phyloP scores from a whole-genome alignment of 2,113 vertebrate genomes.

The Charina bottae region DNA sequence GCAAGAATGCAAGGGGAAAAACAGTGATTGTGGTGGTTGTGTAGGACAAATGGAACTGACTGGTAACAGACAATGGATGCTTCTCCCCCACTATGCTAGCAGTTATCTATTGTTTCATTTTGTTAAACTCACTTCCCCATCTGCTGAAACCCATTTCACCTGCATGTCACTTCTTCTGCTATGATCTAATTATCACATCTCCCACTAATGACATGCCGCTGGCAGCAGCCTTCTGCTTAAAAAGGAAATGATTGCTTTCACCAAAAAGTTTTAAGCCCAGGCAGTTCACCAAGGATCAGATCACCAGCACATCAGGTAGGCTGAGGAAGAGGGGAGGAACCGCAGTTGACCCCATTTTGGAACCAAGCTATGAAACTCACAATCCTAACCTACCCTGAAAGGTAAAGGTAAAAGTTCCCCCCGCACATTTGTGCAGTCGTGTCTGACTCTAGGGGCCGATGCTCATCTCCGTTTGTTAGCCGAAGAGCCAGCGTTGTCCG shows the following conservation, averaged over 20 bases:
- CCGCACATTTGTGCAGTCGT: too few species aligned
- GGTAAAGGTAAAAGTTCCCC: too few species aligned
- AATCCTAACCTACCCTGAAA: neutral
- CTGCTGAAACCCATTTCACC: neutral
- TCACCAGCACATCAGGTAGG: neutral
- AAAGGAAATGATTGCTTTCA: neutral
- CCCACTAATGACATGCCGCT: neutral
- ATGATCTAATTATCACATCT: neutral
- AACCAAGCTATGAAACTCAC: neutral
- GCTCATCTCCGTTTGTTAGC: too few species aligned
- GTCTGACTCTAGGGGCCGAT: too few species aligned
- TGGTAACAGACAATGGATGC: too few species aligned
- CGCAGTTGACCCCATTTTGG: neutral
- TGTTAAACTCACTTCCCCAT: neutral
- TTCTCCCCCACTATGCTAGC: neutral
- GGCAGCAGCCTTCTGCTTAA: neutral
- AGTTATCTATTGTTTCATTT: neutral
- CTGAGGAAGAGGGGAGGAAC: neutral
- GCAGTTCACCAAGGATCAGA: neutral
- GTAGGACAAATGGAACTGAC: too few species aligned
- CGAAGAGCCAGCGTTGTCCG: too few species aligned
- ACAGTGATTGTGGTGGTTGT: too few species aligned
- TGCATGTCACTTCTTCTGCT: neutral
- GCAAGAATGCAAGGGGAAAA: too few species aligned
- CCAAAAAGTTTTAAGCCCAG: neutral